phyloP scores from a whole-genome alignment of 2,888 invertebrate genomes.

The Oligia fasciuncula region DNA sequence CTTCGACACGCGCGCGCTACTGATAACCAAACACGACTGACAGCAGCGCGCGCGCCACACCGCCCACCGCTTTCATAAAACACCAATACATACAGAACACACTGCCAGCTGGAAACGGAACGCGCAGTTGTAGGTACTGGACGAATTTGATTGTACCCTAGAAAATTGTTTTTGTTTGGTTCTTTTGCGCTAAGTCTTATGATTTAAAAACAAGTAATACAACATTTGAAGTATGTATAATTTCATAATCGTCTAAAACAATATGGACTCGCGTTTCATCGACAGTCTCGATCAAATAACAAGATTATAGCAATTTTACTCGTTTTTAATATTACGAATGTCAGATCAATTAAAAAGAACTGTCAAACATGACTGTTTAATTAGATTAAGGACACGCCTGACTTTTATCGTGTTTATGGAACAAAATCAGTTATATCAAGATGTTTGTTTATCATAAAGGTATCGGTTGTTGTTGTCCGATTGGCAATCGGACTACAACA shows the following conservation, averaged over 20 bases:
- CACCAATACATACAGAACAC: constrained; percentile 52
- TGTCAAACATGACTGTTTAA: neutral
- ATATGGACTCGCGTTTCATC: constrained; percentile 44
- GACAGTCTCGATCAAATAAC: constrained; percentile 10
- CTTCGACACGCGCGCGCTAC: constrained; percentile 79
- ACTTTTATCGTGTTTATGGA: neutral
- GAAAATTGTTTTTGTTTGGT: constrained; percentile 54
- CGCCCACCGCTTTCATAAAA: constrained; percentile 63
- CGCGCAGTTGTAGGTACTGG: constrained; percentile 65
- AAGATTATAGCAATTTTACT: constrained; percentile 9
- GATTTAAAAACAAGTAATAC: constrained; percentile 18
- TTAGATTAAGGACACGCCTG: neutral
- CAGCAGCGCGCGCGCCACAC: constrained; percentile 77
- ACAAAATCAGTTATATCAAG: neutral
- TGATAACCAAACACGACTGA: constrained; percentile 80
- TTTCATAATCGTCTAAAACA: constrained; percentile 25
- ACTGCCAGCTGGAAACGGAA: constrained; percentile 60
- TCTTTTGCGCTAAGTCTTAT: constrained; percentile 28
- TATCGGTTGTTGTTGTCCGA: constrained; percentile 27
- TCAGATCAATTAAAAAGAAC: neutral
- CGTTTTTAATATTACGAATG: neutral
- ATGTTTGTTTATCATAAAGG: constrained; percentile 17
- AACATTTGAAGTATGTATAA: constrained; percentile 21
- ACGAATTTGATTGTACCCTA: constrained; percentile 50
- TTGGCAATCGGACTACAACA: constrained; percentile 34